Evolutionary conservation across 1,140 invertebrate genomes (phyloP), one percentile per base, ranked within the genome.

Genomic region (Nasonia longicornis): DNA sequence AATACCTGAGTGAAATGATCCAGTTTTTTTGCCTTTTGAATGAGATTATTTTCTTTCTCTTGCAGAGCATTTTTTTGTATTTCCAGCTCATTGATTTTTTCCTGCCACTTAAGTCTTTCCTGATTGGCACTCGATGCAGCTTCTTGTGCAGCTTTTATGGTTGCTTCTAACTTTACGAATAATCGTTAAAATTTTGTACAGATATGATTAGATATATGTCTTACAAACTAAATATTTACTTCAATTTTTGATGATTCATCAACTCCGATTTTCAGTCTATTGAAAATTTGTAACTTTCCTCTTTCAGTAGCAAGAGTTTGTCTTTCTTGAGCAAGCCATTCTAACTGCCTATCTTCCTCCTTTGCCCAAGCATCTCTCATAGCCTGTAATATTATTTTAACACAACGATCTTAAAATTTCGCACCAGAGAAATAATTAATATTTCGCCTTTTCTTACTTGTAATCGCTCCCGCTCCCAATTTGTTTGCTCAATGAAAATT

Each of bases 321-420:
- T 84, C 86, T 87, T 80, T 90, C 90, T 77, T 87, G 82, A 69
- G 82, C 74, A 42, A 91, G 79, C 52, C 83, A 69, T 81, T 86
- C 85, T 29, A 87, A 58, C 72, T 90, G 87, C 77, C 82, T 87
- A n/a, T 88, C 84, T 84, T 89, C 86, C 80, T 90, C 88, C 78
- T 88, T 88, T 3, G 85, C 77, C 89, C 88, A 90, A 38, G 86
- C 79, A 80, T 90, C 89, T 82, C 87, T 90, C 63, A 88, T 83
- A 26, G 73, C 48, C 89, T 90, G 48, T 14, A 67, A 74, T 67
- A 58, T 20, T 58, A 20, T 58, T 58, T 58, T 67, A 67, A 12
- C 26, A 67, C 7, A 67, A 67, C 29, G 7, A 42, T 63, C 14
- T 63, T 63, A n/a, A 63, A 63, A 63, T 67, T 12, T 67, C 8